Base-by-base conservation (phyloP, 2,797 vertebrate genomes). In the Amniataba percoides region DNA sequence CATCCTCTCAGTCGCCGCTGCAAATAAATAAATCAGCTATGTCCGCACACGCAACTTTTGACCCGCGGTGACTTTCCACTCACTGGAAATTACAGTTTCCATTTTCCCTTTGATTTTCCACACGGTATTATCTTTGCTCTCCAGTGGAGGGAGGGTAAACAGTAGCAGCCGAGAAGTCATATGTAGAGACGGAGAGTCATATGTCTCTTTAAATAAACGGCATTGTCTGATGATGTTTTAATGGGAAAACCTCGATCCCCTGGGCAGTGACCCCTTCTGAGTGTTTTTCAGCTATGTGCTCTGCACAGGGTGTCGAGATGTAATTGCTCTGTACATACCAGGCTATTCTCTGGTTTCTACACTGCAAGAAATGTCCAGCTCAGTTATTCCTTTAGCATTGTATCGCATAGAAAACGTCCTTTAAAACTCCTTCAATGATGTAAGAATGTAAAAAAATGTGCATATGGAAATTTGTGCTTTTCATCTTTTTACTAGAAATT, bases 151-250 rank as follows among this genome's bases (percentile, higher is more conserved):
- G 55, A 88, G 81, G 64, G 85, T 89, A 88, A 93, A 93, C 90
- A 93, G 93, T 84, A 90, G 93, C 85, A 3, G 57, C 10, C 45
- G 36, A 88, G 87, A 89, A 31, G 27, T 31, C 27, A 31, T 31
- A 31, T 31, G 27, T 31, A 31, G 27, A 3, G 27, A 31, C 3
- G 51, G 36, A 88, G 87, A 89, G 64, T 92, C 82, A 7, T 78
- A 87, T 91, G 87, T 94, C 92, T 93, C 72, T 85, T 89, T 91
- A 92, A 92, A 93, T 90, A 94, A 94, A 87, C 89, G 36, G 40
- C 66, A 85, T 82, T 79, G 85, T 90, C 86, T 92, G 90, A 94
- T 93, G 82, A 88, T 92, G 88, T 90, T 94, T 93, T 92, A 94
- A 93, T 88, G 87, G 88, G 86, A 78, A 87, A 86, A 90, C 81